Percentiles rank a stretch among this genome's conserved stretches.
phyloP scores from a whole-genome alignment of 2,113 vertebrate genomes.

The Hippopotamus amphibius region DNA sequence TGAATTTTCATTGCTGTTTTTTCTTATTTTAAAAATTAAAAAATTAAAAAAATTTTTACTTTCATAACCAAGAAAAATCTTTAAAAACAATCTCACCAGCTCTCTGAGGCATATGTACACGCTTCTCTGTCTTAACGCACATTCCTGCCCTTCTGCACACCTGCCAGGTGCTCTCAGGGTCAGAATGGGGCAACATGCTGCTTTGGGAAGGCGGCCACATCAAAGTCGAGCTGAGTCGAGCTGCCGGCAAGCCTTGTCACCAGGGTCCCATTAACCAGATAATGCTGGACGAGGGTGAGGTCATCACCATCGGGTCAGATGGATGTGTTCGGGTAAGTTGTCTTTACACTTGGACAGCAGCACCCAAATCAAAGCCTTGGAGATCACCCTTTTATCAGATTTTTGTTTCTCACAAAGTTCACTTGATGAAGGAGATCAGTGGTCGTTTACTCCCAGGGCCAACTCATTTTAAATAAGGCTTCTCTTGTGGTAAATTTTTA shows the following conservation, averaged over 20 bases:
- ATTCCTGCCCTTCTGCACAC: not conserved
- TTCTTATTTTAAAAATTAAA: constrained; percentile 4
- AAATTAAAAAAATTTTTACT: not conserved
- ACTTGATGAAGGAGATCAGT: not conserved
- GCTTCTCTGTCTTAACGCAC: not conserved
- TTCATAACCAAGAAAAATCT: not conserved
- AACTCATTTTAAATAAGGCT: not conserved
- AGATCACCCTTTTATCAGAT: not conserved
- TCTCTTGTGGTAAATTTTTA: not conserved
- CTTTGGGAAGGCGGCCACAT: constrained; percentile 95
- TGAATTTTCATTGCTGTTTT: not conserved
- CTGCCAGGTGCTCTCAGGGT: constrained; percentile 95
- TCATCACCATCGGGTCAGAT: constrained; percentile 93
- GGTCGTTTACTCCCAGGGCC: not conserved
- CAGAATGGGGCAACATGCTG: constrained; percentile 96
- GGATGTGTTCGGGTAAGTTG: constrained; percentile 92
- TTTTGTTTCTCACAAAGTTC: not conserved
- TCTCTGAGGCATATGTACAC: not conserved
- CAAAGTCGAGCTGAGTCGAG: constrained; percentile 93
- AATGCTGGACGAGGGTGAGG: constrained; percentile 92
- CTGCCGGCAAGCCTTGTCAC: constrained; percentile 89
- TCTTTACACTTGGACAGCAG: not conserved
- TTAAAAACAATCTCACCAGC: not conserved
- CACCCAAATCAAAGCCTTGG: not conserved
- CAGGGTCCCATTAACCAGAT: constrained; percentile 91